Percentiles rank a stretch among this genome's conserved stretches.
Evolutionary conservation across 2,797 vertebrate species (phyloP).

Genomic region (Staurois parvus): DNA sequence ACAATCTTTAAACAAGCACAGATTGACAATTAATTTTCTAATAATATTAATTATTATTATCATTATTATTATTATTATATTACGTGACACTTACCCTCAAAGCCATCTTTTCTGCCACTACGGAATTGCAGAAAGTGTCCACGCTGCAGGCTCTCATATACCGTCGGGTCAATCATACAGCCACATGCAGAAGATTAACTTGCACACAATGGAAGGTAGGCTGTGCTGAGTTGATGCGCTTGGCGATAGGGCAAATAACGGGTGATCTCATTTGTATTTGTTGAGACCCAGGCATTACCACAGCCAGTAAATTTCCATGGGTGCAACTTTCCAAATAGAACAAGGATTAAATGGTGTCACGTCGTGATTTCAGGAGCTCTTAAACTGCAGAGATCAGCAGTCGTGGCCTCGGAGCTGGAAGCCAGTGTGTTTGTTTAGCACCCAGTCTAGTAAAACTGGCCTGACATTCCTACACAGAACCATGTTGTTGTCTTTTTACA

Average conservation of each 20-base stretch:
- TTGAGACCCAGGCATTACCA: conserved; percentile 7
- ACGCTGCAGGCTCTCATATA: conserved; percentile 33
- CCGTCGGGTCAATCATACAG: conserved; percentile 2
- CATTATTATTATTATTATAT: neutral
- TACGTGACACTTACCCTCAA: conserved; percentile 33
- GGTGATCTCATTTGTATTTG: neutral
- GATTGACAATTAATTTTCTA: too few relatives aligned
- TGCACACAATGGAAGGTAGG: neutral
- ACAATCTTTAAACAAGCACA: too few relatives aligned
- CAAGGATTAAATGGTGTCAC: conserved; percentile 33
- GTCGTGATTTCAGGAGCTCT: neutral
- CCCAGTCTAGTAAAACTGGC: neutral
- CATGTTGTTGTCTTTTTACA: too few relatives aligned
- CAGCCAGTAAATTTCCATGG: conserved; percentile 19
- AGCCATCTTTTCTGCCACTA: conserved; percentile 17
- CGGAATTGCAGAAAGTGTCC: conserved; percentile 1
- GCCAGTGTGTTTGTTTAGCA: neutral
- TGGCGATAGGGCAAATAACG: conserved; percentile 17
- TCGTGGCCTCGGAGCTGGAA: neutral
- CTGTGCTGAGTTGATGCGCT: neutral
- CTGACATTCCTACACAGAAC: neutral
- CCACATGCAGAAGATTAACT: conserved; percentile 40
- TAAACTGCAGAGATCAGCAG: conserved; percentile 42
- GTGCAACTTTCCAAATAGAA: conserved; percentile 20
- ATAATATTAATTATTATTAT: too few relatives aligned